Evolutionary conservation across 2,797 vertebrate genomes (phyloP).

Genomic region (Mus caroli): DNA sequence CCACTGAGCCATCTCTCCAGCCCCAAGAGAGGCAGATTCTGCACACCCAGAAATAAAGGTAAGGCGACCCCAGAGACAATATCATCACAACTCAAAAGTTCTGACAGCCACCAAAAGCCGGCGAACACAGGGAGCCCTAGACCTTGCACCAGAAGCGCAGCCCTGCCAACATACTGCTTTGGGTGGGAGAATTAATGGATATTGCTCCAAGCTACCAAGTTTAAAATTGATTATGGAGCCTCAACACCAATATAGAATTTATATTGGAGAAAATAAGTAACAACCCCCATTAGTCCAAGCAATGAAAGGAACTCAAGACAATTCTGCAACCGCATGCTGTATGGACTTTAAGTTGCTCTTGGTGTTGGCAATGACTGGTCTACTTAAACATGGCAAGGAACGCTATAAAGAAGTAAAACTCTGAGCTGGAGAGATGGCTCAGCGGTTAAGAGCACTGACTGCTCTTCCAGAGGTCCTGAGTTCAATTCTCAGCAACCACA

Average conservation of each 20-base stretch:
- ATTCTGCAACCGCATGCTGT: neutral
- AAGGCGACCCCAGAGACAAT: neutral
- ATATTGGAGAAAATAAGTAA: neutral
- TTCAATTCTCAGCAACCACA: too few relatives aligned
- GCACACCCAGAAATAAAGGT: neutral
- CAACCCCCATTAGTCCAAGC: neutral
- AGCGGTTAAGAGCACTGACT: too few relatives aligned
- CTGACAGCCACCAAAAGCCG: neutral
- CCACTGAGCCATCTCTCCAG: too few relatives aligned
- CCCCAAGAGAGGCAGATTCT: neutral
- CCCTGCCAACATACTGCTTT: neutral
- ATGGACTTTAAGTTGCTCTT: constrained; percentile 11
- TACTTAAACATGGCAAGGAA: neutral
- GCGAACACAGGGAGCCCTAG: neutral
- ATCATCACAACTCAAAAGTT: neutral
- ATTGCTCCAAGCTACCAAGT: neutral
- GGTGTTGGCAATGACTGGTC: neutral
- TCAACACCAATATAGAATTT: neutral
- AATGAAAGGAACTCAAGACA: neutral
- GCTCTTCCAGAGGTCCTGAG: too few relatives aligned
- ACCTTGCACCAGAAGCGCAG: neutral
- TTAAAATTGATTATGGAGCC: constrained; percentile 5
- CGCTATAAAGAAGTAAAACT: neutral
- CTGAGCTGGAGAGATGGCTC: too few relatives aligned
- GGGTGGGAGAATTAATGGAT: neutral